phyloP scores from a whole-genome alignment of 1,140 invertebrate genomes.

The Drosophila malerkotliana region DNA sequence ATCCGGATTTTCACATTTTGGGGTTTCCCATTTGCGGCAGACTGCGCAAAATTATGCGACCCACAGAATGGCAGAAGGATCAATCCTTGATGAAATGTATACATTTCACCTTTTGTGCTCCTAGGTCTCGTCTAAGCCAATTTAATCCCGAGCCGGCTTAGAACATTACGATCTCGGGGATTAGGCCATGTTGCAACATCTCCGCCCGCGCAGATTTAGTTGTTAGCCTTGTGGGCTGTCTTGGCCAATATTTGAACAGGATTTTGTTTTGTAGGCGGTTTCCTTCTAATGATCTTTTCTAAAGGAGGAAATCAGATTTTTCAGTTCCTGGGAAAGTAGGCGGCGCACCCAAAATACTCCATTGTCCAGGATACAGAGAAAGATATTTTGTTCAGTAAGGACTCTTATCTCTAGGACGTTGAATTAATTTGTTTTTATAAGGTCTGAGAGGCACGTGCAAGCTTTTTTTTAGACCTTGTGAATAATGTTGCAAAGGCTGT shows the following conservation, averaged over 20 bases:
- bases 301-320: conserved; percentile 27
- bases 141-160: conserved; percentile 70
- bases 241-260: conserved; percentile 66
- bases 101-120: conserved; percentile 60
- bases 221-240: conserved; percentile 23
- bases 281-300: conserved; percentile 55
- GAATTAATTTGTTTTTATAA: conserved; percentile 6
- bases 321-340: conserved; percentile 44
- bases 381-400: neutral
- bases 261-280: conserved; percentile 33
- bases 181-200: conserved; percentile 76
- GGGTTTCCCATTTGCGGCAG: conserved; percentile 54
- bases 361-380: conserved; percentile 15
- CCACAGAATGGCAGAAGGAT: conserved; percentile 53
- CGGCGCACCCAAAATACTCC: conserved; percentile 22
- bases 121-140: conserved; percentile 54
- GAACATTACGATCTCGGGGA: conserved; percentile 59
- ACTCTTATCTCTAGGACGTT: conserved; percentile 10
- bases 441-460: neutral
- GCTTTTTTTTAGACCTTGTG: neutral
- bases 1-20: conserved; percentile 15
- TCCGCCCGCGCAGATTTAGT: conserved; percentile 52
- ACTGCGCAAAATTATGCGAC: conserved; percentile 70
- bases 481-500: conserved; percentile 1
- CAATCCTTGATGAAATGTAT: conserved; percentile 47